Base-by-base conservation (phyloP, 1,140 invertebrate species). In the Diabrotica virgifera region DNA sequence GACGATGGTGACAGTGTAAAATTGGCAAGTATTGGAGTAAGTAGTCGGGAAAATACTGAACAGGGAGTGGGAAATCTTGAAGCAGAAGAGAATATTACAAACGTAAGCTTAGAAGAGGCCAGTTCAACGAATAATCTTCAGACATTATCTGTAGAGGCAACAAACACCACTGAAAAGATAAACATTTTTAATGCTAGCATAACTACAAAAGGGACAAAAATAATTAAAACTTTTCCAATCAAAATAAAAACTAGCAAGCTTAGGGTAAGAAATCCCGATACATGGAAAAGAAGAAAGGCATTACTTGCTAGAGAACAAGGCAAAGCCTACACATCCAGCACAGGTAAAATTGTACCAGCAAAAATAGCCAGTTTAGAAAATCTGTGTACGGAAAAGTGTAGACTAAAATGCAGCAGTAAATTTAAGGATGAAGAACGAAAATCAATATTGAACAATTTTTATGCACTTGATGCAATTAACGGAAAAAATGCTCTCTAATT, bases 401-500 rank as follows among this genome's bases (percentile, higher is more conserved):
- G 24, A 24, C 24, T 24, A 24, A 24, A 24, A 24, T 24, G 24
- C 24, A 24, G 9, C 9, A 36, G 11, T 11, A 46, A 40, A 12
- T 40, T 59, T 46, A 59, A 9, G 8, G 9, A 40, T 6, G 38
- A 59, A 59, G 57, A n/a, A 38, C 13, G 40, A 46, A 12, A 59
- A 46, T 9, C 6, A n/a, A 59, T 59, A 13, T 13, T 24, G 10
- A 36, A n/a, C 24, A 13, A 13, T n/a, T 57, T 36, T 24, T 13
- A 36, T n/a, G 10, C 24, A 36, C 14, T 37, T 35, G n/a, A n/a
- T n/a, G n/a, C n/a, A n/a, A 38, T 36, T 36, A 57, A 57, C 89
- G 79, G 88, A 93, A 65, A 61, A 24, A 61, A 61, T 37, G 10
- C 51, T n/a, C 35, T 61, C 9, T 40, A 52, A 36, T 61, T 61